Evolutionary conservation across 1,140 invertebrate species (phyloP), one percentile per base, ranked within the genome.

Genomic region (Cyrtorhinus lividipennis): DNA sequence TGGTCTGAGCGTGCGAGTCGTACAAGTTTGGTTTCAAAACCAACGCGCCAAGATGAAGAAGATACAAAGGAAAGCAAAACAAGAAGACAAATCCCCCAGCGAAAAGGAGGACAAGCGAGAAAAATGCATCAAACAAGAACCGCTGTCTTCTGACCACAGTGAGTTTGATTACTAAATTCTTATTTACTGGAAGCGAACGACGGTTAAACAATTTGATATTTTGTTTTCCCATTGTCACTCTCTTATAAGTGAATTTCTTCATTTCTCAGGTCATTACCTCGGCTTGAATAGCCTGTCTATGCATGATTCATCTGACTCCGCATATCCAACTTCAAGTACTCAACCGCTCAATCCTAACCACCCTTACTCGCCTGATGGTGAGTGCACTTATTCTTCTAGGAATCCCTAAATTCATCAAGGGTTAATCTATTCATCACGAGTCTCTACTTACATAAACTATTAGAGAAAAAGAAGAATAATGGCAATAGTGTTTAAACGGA

Each of bases 21-120:
- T 98, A 0, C 95, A 99, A 77, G 95, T 99, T 0, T 99, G 95
- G 95, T 99, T 98, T 75, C 94, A 98, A 76, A 98, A 98, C 74
- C 88, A 91, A 71, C 76, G 95, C 62, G 95, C 95, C 13, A 98
- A 98, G 77, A 95, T 96, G 89, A 94, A 93, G 75, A 94, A 94
- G 73, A 83, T 92, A 2, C 90, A 92, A 72, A 78, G 90, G n/a
- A 92, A 92, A 72, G 87, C 87, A 0, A 92, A 92, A 71, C 83
- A 86, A 66, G 79, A 79, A 13, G 83, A 85, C 66, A 81, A 79
- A 66, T 74, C 73, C 12, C 79, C 82, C 5, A 77, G 80, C 61
- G 83, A 85, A 46, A 85, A 86, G 67, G 83, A 83, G 30, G 74
- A 74, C 46, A 75, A 74, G 63, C 69, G 73, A 56, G 84, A 86